Conservation (phyloP, 2,113 vertebrate species). For the Urocolius indicus region DNA sequence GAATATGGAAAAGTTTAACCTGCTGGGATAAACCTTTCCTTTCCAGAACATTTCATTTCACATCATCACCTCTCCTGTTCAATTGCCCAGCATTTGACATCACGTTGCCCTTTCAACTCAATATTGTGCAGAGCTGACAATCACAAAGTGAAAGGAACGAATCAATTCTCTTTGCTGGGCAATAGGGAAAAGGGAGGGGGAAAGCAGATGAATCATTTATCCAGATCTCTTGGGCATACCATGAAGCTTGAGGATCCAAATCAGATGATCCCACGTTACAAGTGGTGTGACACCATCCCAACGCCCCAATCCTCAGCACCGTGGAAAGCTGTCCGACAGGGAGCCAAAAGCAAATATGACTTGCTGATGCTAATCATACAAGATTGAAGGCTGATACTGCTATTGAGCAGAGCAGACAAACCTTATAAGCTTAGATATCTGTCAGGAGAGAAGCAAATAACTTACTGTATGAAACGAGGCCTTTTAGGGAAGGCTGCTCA, state of each 20-base stretch:
- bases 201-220: neutral
- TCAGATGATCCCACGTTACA: neutral
- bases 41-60: neutral
- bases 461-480: slow-evolving; percentile 68
- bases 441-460: slow-evolving; percentile 56
- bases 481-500: slow-evolving; percentile 70
- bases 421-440: slow-evolving; percentile 77
- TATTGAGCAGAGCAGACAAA: slow-evolving; percentile 54
- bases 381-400: slow-evolving; percentile 63
- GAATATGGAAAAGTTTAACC: neutral
- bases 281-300: neutral
- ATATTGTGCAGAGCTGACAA: neutral
- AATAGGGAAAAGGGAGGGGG: accelerated
- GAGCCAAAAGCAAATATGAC: neutral
- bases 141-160: neutral
- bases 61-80: neutral
- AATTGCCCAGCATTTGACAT: neutral
- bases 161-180: neutral
- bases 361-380: neutral
- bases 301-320: neutral
- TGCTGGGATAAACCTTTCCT: neutral
- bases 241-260: neutral
- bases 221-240: neutral
- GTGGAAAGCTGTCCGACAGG: neutral
- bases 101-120: accelerated